Evolutionary conservation across 2,888 invertebrate genomes (phyloP).

Genomic region (Drosophila parthenogenetica): DNA sequence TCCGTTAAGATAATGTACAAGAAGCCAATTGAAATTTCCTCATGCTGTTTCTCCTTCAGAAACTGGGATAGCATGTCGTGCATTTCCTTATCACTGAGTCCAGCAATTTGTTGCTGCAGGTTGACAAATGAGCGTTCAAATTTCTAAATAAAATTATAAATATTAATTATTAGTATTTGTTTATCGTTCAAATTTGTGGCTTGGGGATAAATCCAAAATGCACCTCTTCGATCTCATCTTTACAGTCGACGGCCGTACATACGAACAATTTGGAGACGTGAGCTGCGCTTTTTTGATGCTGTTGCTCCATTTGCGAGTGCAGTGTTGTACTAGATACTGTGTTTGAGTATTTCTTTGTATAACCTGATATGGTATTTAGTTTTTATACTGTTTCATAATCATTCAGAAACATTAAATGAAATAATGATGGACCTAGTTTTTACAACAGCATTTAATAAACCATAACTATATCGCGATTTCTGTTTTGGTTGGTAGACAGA

Average conservation of each 20-base stretch:
- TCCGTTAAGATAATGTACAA: slow-evolving; percentile 95
- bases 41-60: slow-evolving; percentile 94
- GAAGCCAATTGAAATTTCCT: slow-evolving; percentile 96
- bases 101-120: slow-evolving; percentile 91
- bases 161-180: slow-evolving; percentile 3
- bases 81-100: slow-evolving; percentile 96
- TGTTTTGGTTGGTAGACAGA: slow-evolving; percentile 70
- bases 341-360: slow-evolving; percentile 42
- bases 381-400: slow-evolving; percentile 53
- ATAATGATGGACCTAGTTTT: slow-evolving; percentile 39
- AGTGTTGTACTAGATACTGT: slow-evolving; percentile 24
- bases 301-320: slow-evolving; percentile 81
- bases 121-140: slow-evolving; percentile 93
- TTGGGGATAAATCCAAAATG: slow-evolving; percentile 8
- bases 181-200: too few relatives aligned
- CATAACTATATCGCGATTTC: slow-evolving; percentile 47
- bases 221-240: slow-evolving; percentile 97
- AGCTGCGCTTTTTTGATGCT: slow-evolving; percentile 72
- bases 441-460: slow-evolving; percentile 49
- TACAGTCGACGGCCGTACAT: slow-evolving; percentile 93
- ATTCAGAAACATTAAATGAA: slow-evolving; percentile 44
- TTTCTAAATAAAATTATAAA: slow-evolving; percentile 87
- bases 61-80: slow-evolving; percentile 96
- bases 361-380: slow-evolving; percentile 42
- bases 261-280: slow-evolving; percentile 90